These are phyloP conservation scores for Atta texana DNA, from an alignment of 1,140 invertebrate genomes.

Conservation along the genomic window DNA sequence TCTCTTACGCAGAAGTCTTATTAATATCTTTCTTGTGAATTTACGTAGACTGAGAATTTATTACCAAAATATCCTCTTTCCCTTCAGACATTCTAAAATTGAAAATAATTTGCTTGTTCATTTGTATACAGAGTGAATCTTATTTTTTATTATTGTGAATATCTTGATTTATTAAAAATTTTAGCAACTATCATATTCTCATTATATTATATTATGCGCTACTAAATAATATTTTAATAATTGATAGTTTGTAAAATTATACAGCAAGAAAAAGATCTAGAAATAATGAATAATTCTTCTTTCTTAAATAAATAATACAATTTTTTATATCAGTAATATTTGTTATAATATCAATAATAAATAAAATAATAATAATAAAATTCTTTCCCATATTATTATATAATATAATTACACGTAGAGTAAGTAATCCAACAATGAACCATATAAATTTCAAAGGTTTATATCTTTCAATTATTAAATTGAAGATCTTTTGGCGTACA, in stretches of 20 bases:
- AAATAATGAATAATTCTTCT: background rate
- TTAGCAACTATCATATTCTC: background rate
- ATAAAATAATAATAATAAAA: too few relatives aligned
- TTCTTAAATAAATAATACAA: background rate
- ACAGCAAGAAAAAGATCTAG: background rate
- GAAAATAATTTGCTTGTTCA: background rate
- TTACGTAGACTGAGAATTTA: background rate
- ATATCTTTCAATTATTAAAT: too few relatives aligned
- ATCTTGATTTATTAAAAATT: background rate
- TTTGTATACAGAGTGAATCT: background rate
- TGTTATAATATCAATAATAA: too few relatives aligned
- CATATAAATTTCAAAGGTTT: too few relatives aligned
- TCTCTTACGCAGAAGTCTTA: background rate
- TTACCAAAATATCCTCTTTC: background rate
- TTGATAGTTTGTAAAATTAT: background rate
- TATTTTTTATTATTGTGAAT: background rate
- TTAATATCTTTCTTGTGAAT: conserved; percentile 22
- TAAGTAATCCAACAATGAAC: too few relatives aligned
- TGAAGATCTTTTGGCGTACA: too few relatives aligned
- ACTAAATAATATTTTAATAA: conserved; percentile 2
- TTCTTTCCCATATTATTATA: too few relatives aligned
- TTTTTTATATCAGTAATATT: background rate
- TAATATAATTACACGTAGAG: too few relatives aligned
- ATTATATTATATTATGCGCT: background rate
- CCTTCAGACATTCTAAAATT: background rate